Evolutionary conservation across 2,113 vertebrate genomes (phyloP), one percentile per base, ranked within the genome.

Genomic region (Ondatra zibethicus): DNA sequence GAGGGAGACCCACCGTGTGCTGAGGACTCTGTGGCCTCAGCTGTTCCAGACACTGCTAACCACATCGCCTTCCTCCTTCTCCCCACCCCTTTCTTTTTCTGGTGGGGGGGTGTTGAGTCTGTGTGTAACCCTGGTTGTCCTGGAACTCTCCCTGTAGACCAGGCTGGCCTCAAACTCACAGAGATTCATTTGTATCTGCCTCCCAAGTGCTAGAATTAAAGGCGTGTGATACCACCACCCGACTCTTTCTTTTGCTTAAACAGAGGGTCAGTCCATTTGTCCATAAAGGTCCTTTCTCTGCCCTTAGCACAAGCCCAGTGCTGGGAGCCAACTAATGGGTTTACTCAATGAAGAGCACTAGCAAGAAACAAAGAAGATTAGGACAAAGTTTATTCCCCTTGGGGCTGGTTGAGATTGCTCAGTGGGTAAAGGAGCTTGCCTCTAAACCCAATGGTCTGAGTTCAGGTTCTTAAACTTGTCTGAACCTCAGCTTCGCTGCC

Each of bases 11-110:
- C 58, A 58, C 58, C 58, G 7, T 58, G 91, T 91, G 47, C 66
- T 61, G 52, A 96, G 89, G 55, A 72, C 82, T 85, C 27, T 52
- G 76, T 86, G 87, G 77, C 77, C 95, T 82, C 55, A 50, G 55
- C 2, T 78, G 27, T 61, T 91, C 39, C n/a, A 85, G 63, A 58
- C 58, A 50, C 21, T 80, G 58, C 29, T 78, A 47, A 14, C 65
- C 88, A 36, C 65, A 66, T 66, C 65, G 3, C 65, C 65, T 65
- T 25, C 25, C 25, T 65, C 63, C 63, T 65, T 65, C 19, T 58
- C 58, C 58, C 19, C 58, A 58, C 58, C 58, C 25, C 25, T 65
- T 65, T 65, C 63, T 65, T 65, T 27, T 65, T 65, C 9, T 65
- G 23, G 7, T 65, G 25, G 63, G 63, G 63, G 25, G 63, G 25